A percentile compares a stretch with the other conserved stretches of the same genome.
These are phyloP conservation scores for Neolamprologus tretocephalus DNA, from an alignment of 2,113 vertebrate genomes.

Conservation along the genomic window DNA sequence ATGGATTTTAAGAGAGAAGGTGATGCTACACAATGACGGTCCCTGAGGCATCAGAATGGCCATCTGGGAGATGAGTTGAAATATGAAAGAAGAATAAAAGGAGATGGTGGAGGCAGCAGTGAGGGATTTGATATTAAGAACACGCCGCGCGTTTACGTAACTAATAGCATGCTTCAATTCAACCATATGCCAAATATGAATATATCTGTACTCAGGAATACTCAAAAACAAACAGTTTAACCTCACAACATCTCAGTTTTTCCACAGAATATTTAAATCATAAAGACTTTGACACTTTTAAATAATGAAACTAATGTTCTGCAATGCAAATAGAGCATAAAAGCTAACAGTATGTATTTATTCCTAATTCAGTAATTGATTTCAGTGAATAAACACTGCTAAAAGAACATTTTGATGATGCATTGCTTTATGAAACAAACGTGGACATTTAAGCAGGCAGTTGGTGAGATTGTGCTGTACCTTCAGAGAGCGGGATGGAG, in stretches of 20 bases:
- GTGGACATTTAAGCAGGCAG: neutral
- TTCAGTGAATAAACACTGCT: neutral
- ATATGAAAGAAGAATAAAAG: neutral
- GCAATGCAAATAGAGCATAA: neutral
- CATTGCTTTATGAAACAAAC: neutral
- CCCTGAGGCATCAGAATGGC: neutral
- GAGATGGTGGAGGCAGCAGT: neutral
- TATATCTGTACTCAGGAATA: neutral
- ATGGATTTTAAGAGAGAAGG: neutral
- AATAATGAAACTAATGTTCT: neutral
- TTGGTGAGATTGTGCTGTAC: conserved; percentile 63
- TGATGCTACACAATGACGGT: neutral
- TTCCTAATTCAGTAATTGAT: neutral
- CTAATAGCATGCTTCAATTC: neutral
- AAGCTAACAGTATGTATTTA: neutral
- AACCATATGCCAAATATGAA: neutral
- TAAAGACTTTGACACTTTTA: neutral
- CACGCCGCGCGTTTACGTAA: neutral
- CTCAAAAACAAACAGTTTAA: neutral
- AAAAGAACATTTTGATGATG: neutral
- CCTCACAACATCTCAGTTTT: neutral
- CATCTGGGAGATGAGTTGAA: neutral
- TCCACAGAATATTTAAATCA: neutral
- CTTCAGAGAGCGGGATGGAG: conserved; percentile 95
- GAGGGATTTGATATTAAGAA: neutral